These are phyloP conservation scores for Pomacea maculata DNA, from an alignment of 1,140 invertebrate genomes.

Conservation along the genomic window DNA sequence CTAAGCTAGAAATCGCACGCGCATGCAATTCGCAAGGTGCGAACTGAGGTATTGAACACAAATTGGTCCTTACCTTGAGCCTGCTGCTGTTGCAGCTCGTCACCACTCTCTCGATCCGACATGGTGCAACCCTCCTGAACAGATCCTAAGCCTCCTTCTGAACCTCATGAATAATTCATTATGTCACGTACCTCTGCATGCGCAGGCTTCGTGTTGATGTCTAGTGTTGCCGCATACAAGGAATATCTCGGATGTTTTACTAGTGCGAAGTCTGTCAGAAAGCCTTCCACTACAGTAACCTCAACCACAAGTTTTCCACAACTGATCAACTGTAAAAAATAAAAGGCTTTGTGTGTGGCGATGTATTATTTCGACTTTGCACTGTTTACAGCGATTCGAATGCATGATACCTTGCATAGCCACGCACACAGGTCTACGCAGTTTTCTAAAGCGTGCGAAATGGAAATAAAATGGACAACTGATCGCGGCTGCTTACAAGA, in stretches of 20 bases:
- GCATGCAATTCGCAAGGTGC: background rate
- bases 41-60: slow-evolving; percentile 11
- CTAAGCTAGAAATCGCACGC: background rate
- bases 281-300: background rate
- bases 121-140: slow-evolving; percentile 58
- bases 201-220: slow-evolving; percentile 21
- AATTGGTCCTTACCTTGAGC: slow-evolving; percentile 41
- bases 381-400: no score
- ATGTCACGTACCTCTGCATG: slow-evolving; percentile 34
- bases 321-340: slow-evolving; percentile 3
- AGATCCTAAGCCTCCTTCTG: slow-evolving; percentile 56
- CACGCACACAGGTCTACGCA: background rate
- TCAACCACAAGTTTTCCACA: background rate
- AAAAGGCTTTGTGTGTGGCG: background rate
- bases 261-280: background rate
- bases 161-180: slow-evolving; percentile 59
- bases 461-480: no score
- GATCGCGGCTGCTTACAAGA: no score
- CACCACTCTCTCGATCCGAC: slow-evolving; percentile 61
- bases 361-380: no score
- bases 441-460: no score
- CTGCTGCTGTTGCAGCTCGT: slow-evolving; percentile 56
- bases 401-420: no score
- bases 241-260: background rate
- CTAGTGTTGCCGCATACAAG: background rate